These are phyloP conservation scores for Pollenia amentaria DNA, from an alignment of 2,888 invertebrate genomes.

Conservation along the genomic window DNA sequence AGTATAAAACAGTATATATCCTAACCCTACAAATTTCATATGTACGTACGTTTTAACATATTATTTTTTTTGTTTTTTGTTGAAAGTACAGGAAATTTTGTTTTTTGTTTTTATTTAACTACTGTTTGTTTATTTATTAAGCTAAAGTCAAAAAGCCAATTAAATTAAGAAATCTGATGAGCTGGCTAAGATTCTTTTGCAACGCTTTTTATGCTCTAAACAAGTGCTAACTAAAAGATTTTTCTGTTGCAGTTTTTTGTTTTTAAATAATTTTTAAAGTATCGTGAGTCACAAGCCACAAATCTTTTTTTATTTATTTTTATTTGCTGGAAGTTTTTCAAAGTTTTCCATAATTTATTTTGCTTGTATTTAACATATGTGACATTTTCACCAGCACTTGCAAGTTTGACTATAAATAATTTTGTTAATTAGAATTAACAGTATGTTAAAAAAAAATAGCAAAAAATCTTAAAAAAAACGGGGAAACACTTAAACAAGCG, in stretches of 20 bases:
- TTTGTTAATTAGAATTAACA: constrained; percentile 57
- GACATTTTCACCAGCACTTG: constrained; percentile 33
- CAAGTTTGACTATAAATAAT: constrained; percentile 56
- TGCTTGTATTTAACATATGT: constrained; percentile 59
- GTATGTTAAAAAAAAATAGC: background rate
- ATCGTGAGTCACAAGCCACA: constrained; percentile 73
- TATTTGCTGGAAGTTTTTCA: constrained; percentile 3
- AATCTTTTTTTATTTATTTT: constrained; percentile 53
- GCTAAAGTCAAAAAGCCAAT: constrained; percentile 77
- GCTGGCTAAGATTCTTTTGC: constrained; percentile 68
- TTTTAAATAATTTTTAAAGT: background rate
- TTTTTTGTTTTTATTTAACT: constrained; percentile 19
- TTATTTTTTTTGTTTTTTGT: background rate
- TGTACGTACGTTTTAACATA: constrained; percentile 21
- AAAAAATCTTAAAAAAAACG: background rate
- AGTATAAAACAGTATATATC: constrained; percentile 3
- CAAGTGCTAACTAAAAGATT: constrained; percentile 63
- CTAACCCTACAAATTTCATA: constrained; percentile 53
- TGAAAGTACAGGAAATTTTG: constrained; percentile 11
- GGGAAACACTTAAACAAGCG: background rate
- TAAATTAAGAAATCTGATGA: constrained; percentile 81
- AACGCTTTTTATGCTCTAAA: constrained; percentile 24
- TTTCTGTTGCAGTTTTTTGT: constrained; percentile 24
- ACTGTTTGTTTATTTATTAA: constrained; percentile 59
- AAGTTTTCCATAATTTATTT: constrained; percentile 63